Conservation (phyloP, 2,113 vertebrate genomes). For the Tinamus guttatus region DNA sequence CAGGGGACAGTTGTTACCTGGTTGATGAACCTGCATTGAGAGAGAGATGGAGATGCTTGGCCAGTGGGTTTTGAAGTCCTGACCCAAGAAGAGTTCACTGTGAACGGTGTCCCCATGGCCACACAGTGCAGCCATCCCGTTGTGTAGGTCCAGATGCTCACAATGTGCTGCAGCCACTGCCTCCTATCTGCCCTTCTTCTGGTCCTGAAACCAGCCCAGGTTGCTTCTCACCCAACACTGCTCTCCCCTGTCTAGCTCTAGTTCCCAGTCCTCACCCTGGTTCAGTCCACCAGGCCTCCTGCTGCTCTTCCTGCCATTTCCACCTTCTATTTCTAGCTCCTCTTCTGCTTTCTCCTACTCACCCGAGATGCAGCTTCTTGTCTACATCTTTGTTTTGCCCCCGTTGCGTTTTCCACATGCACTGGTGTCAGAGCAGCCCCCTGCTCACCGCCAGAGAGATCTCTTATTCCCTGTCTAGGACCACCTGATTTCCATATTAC, state of each 20-base stretch:
- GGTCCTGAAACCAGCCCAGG: not conserved
- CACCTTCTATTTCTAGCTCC: not conserved
- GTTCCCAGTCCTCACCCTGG: not conserved
- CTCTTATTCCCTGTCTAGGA: not conserved
- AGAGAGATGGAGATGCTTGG: not conserved
- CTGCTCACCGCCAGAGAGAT: too few relatives aligned
- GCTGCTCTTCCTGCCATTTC: not conserved
- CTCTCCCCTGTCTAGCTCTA: not conserved
- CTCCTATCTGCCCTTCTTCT: not conserved
- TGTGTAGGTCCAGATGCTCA: not conserved
- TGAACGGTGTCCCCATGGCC: too few relatives aligned
- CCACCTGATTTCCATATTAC: not conserved
- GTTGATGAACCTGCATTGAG: not conserved
- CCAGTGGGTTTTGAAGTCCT: not conserved
- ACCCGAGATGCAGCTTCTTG: not conserved
- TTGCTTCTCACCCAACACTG: not conserved
- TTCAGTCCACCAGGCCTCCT: rapidly evolving
- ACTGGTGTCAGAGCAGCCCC: not conserved
- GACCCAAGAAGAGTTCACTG: not conserved
- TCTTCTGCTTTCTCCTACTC: not conserved
- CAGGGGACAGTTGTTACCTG: not conserved
- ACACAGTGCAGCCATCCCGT: not conserved
- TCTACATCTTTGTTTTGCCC: not conserved
- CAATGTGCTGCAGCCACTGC: not conserved
- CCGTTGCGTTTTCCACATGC: not conserved